Conservation (phyloP, 2,888 invertebrate genomes). For the Tetrapedia diversipes region DNA sequence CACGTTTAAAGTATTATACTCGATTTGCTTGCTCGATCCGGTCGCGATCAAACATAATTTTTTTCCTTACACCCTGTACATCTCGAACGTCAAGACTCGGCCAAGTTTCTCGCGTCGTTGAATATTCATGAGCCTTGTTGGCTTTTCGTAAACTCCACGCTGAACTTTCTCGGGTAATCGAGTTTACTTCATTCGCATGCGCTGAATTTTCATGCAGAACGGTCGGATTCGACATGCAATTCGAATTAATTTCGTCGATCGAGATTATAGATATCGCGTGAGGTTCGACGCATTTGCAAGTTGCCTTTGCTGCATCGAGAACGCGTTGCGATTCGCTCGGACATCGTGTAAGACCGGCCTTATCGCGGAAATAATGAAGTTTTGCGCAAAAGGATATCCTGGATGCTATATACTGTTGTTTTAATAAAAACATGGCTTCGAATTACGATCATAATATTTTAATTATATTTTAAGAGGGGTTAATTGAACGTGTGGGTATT, state of each 20-base stretch:
- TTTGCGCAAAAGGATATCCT: neutral
- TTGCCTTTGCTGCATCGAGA: neutral
- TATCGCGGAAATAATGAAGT: neutral
- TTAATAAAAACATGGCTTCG: too few species aligned
- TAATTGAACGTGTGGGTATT: too few species aligned
- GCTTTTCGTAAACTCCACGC: conserved; percentile 40
- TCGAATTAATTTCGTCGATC: conserved; percentile 22
- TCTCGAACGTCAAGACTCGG: conserved; percentile 30
- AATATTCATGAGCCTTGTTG: conserved; percentile 45
- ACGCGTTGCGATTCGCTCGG: neutral
- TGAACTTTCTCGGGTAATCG: conserved; percentile 41
- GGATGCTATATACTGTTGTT: neutral
- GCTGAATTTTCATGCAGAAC: conserved; percentile 26
- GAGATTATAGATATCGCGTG: conserved; percentile 7
- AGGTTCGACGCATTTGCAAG: neutral
- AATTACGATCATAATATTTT: too few species aligned
- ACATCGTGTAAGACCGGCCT: neutral
- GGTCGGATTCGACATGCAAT: neutral
- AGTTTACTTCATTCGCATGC: neutral
- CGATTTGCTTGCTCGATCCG: too few species aligned
- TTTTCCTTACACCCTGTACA: too few species aligned
- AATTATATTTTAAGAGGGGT: too few species aligned
- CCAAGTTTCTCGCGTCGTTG: conserved; percentile 27
- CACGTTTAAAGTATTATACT: too few species aligned
- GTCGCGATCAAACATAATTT: too few species aligned